These are phyloP conservation scores for Drosophila sp. DNA, from an alignment of 1,140 invertebrate genomes.

Conservation along the genomic window DNA sequence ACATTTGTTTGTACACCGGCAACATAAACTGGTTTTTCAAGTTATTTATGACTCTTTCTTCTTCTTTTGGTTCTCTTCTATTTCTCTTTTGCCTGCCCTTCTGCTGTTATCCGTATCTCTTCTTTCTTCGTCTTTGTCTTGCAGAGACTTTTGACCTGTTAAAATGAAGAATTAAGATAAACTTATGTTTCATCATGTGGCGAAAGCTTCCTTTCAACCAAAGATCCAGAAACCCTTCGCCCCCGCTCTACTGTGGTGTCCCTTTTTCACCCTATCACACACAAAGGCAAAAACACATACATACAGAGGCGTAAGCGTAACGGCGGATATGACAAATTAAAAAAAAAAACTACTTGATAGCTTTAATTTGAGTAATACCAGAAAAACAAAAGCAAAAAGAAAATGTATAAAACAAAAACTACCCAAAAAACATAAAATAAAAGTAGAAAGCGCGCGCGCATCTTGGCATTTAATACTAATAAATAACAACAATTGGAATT, in stretches of 20 bases:
- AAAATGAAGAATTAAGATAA: slow-evolving; percentile 47
- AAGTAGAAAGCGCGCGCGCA: slow-evolving; percentile 3
- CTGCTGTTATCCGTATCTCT: slow-evolving; percentile 51
- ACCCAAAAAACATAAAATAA: slow-evolving; percentile 10
- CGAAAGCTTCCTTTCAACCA: slow-evolving; percentile 58
- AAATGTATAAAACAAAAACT: background rate
- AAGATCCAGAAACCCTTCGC: slow-evolving; percentile 15
- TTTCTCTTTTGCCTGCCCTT: slow-evolving; percentile 63
- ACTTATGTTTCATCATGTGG: slow-evolving; percentile 72
- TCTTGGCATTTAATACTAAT: background rate
- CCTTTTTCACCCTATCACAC: slow-evolving; percentile 18
- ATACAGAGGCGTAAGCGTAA: slow-evolving; percentile 40
- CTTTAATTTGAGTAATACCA: slow-evolving; percentile 44
- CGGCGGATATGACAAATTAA: slow-evolving; percentile 71
- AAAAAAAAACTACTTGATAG: slow-evolving; percentile 58
- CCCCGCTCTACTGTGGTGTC: slow-evolving; percentile 6
- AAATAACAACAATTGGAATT: background rate
- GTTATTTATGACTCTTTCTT: slow-evolving; percentile 75
- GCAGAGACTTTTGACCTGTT: slow-evolving; percentile 73
- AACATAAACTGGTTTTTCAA: slow-evolving; percentile 80
- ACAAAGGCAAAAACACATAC: background rate
- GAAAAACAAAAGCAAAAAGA: slow-evolving; percentile 40
- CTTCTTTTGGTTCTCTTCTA: slow-evolving; percentile 49
- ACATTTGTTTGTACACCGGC: slow-evolving; percentile 79
- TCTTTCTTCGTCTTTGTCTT: slow-evolving; percentile 47